phyloP scores from a whole-genome alignment of 2,797 vertebrate genomes.

The Sandelia bainsii region DNA sequence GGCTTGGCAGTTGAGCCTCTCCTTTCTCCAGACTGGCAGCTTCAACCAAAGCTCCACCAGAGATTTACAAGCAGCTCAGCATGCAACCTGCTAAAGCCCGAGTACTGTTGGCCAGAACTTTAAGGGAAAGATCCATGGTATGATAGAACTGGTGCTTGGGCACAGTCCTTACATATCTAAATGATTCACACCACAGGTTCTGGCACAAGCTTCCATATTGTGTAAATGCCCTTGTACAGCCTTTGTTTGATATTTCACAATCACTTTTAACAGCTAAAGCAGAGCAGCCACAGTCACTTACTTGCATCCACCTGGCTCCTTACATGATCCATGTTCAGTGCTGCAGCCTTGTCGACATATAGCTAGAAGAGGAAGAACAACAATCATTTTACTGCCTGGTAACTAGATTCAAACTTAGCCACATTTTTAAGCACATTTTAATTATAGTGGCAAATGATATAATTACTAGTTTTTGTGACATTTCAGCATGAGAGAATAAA shows the following conservation, averaged over 20 bases:
- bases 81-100: slow-evolving; percentile 63
- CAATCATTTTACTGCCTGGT: slow-evolving; percentile 26
- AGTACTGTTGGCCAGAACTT: slow-evolving; percentile 82
- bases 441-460: slow-evolving; percentile 47
- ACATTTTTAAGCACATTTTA: slow-evolving; percentile 33
- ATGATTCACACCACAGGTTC: slow-evolving; percentile 83
- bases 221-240: slow-evolving; percentile 33
- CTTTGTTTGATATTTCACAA: slow-evolving; percentile 37
- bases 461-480: slow-evolving; percentile 40
- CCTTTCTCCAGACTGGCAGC: slow-evolving; percentile 32
- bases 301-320: slow-evolving; percentile 96
- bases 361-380: slow-evolving; percentile 80
- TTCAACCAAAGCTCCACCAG: slow-evolving; percentile 26
- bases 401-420: slow-evolving; percentile 31
- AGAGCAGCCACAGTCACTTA: slow-evolving; percentile 79
- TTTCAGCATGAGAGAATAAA: slow-evolving; percentile 50
- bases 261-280: slow-evolving; percentile 2
- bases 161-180: slow-evolving; percentile 86
- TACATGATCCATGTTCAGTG: slow-evolving; percentile 94
- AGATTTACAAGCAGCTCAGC: slow-evolving; percentile 61
- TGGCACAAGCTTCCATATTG: slow-evolving; percentile 62
- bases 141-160: slow-evolving; percentile 60
- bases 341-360: slow-evolving; percentile 98
- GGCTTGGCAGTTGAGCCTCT: slow-evolving; percentile 33
- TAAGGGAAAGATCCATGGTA: slow-evolving; percentile 80